A percentile compares a stretch with the other conserved stretches of the same genome.
phyloP scores from a whole-genome alignment of 2,797 vertebrate species.

The Epinephelus awoara region DNA sequence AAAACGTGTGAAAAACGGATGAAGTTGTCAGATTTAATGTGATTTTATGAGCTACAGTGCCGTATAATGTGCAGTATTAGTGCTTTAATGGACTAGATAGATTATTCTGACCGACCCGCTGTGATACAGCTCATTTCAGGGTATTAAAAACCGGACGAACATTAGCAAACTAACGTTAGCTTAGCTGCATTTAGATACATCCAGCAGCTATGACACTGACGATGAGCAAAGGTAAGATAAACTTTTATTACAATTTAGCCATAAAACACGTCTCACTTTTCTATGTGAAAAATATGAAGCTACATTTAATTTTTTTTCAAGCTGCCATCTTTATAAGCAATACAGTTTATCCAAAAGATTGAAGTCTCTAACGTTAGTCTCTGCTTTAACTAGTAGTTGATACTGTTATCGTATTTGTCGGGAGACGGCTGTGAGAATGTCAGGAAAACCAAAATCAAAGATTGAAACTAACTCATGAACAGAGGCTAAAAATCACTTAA shows the following conservation, averaged over 20 bases:
- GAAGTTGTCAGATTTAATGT: too few species aligned
- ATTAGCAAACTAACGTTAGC: neutral
- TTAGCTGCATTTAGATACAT: neutral
- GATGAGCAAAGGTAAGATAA: constrained; percentile 76
- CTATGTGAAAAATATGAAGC: neutral
- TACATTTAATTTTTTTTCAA: neutral
- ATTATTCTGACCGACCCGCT: neutral
- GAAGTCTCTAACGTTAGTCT: too few species aligned
- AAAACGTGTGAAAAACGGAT: neutral
- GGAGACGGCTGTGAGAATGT: too few species aligned
- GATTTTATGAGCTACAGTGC: fast-evolving
- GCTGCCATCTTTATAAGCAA: too few species aligned
- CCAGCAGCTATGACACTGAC: constrained; percentile 5
- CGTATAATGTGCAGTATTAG: fast-evolving
- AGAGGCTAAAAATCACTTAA: too few species aligned
- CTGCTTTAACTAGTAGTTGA: too few species aligned
- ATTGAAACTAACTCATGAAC: too few species aligned
- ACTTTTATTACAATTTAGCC: neutral
- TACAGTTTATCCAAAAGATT: neutral
- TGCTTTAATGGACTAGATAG: too few species aligned
- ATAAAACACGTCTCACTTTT: neutral
- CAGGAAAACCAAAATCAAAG: too few species aligned
- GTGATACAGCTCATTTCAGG: neutral
- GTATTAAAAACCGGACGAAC: neutral
- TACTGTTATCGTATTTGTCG: too few species aligned